Conservation (phyloP, 92 coral and sea anemone genomes). For the Bergia puertoricense region DNA sequence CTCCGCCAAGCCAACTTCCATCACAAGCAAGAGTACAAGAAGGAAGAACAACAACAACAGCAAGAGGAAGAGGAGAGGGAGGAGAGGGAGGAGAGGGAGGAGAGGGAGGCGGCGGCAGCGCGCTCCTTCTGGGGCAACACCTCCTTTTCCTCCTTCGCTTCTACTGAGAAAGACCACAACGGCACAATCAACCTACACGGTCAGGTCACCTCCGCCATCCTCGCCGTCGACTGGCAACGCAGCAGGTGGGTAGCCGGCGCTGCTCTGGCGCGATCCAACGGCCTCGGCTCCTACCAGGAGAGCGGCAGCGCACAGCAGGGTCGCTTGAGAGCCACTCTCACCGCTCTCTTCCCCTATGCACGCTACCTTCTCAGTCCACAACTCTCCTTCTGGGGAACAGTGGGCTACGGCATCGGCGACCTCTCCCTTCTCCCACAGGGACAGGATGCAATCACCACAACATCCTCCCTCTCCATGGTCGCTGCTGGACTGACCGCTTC, state of each 20-base stretch:
- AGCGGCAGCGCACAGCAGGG: constrained; percentile 18
- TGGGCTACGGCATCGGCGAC: constrained; percentile 17
- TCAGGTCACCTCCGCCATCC: constrained; percentile 17
- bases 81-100: no score
- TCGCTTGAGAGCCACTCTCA: constrained; percentile 15
- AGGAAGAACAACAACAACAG: constrained; percentile 10
- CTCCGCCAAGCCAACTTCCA: constrained; percentile 12
- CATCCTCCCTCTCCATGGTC: background rate
- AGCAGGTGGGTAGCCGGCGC: constrained; percentile 12
- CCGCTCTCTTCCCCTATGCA: constrained; percentile 13
- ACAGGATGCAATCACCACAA: constrained; percentile 14
- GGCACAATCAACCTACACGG: constrained; percentile 15
- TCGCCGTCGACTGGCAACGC: constrained; percentile 17
- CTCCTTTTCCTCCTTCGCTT: constrained; percentile 15
- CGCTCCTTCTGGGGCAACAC: constrained; percentile 17
- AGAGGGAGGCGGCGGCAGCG: background rate
- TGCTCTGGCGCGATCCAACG: constrained; percentile 11
- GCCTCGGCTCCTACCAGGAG: constrained; percentile 17
- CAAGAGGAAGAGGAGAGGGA: background rate
- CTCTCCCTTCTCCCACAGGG: constrained; percentile 13
- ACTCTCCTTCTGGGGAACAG: constrained; percentile 8
- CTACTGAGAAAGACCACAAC: constrained; percentile 12
- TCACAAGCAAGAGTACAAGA: constrained; percentile 8
- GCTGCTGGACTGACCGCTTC: constrained; percentile 17
- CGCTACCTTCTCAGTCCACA: constrained; percentile 15